These are phyloP conservation scores for Olivierus martensii DNA, from an alignment of 1,140 invertebrate species.

Conservation along the genomic window DNA sequence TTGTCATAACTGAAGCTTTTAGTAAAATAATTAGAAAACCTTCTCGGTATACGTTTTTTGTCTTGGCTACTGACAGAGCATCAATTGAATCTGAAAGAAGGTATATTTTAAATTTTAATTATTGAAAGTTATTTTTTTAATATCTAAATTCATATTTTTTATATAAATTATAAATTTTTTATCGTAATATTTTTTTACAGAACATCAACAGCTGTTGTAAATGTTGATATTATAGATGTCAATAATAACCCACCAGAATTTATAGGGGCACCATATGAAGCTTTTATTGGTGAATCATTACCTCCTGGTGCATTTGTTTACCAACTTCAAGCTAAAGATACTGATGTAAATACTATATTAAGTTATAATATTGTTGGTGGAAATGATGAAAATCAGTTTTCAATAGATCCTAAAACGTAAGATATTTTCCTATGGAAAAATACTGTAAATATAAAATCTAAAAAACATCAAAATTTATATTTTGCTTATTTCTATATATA, in stretches of 20 bases:
- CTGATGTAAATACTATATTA: constrained; percentile 17
- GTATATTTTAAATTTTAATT: constrained; percentile 4
- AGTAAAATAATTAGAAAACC: constrained; percentile 17
- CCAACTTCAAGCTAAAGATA: constrained; percentile 21
- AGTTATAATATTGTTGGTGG: constrained; percentile 22
- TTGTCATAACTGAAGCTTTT: constrained; percentile 21
- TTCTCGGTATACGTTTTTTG: constrained; percentile 23
- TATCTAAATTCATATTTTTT: too few relatives aligned
- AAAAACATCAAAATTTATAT: too few relatives aligned
- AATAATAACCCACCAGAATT: constrained; percentile 32
- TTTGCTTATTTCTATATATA: too few relatives aligned
- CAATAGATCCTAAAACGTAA: constrained; percentile 20
- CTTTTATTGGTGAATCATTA: constrained; percentile 23
- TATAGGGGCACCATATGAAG: constrained; percentile 22
- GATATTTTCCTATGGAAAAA: neutral
- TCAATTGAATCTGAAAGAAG: constrained; percentile 21
- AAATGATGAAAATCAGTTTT: constrained; percentile 25
- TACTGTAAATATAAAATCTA: too few relatives aligned
- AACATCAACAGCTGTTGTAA: constrained; percentile 22
- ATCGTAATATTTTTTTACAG: too few relatives aligned
- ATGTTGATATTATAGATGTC: constrained; percentile 29
- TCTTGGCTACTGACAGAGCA: constrained; percentile 23
- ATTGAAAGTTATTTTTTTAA: too few relatives aligned
- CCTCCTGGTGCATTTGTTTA: constrained; percentile 24
- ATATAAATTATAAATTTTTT: too few relatives aligned